Percentiles rank a stretch among this genome's conserved stretches.
Evolutionary conservation across 2,113 vertebrate species (phyloP).

Genomic region (Myrmophylax atrothorax): DNA sequence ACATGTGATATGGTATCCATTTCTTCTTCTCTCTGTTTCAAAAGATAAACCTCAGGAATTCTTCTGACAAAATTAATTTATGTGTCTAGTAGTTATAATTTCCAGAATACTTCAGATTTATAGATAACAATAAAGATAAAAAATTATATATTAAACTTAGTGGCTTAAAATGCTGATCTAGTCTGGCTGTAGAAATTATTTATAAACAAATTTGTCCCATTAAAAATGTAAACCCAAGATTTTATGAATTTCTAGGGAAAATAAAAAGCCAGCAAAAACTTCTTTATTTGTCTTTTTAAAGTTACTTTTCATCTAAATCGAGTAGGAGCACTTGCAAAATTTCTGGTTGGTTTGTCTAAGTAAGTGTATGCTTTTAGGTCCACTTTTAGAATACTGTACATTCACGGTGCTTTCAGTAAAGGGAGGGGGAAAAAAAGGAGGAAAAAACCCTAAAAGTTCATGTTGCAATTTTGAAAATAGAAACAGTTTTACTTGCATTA

Average conservation of each 20-base stretch:
- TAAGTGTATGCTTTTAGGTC: background rate
- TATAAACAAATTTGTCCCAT: background rate
- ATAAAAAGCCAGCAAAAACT: accelerated
- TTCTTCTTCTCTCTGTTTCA: background rate
- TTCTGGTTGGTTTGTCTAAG: background rate
- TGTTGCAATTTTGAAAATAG: background rate
- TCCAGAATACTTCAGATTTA: background rate
- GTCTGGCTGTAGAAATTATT: background rate
- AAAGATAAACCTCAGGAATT: background rate
- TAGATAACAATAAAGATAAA: background rate
- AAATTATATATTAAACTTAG: background rate
- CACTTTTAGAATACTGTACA: background rate
- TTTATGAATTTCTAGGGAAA: background rate
- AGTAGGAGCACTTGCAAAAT: background rate
- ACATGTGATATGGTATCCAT: background rate
- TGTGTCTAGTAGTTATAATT: background rate
- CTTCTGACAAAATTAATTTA: background rate
- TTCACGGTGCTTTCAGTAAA: background rate
- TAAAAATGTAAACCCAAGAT: background rate
- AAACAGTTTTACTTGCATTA: background rate
- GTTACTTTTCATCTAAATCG: background rate
- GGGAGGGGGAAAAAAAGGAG: accelerated
- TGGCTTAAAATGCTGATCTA: background rate
- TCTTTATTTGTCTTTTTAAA: background rate
- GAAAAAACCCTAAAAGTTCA: accelerated